These are phyloP conservation scores for Chrysocyon brachyurus DNA, from an alignment of 2,797 vertebrate species.

Conservation along the genomic window DNA sequence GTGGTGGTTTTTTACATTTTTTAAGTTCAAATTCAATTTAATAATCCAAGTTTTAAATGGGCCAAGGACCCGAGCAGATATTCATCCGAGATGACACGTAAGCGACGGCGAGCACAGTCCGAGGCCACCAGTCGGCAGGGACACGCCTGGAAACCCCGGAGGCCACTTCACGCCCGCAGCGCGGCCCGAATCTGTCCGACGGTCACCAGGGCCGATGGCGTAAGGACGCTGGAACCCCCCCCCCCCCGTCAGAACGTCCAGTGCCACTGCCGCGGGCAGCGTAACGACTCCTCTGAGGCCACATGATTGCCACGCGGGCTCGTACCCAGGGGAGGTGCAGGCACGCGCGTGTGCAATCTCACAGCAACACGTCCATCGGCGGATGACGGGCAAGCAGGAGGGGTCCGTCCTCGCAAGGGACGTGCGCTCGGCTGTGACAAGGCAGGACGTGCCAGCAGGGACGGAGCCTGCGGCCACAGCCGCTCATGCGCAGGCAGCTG, in stretches of 20 bases:
- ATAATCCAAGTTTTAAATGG: not conserved
- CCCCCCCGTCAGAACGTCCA: not conserved
- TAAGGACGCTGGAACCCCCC: no score
- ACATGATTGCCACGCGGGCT: no score
- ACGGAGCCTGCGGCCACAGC: not conserved
- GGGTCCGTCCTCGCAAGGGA: not conserved
- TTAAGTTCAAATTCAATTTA: no score
- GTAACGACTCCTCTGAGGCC: not conserved
- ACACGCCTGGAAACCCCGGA: not conserved
- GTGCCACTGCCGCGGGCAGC: not conserved
- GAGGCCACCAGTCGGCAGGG: no score
- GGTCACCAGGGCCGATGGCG: not conserved
- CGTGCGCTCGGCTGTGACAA: not conserved
- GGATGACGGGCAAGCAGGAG: not conserved
- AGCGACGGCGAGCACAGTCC: fast-evolving
- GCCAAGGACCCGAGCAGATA: not conserved
- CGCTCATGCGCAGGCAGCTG: not conserved
- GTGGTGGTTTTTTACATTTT: no score
- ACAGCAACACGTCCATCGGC: not conserved
- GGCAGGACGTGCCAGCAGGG: fast-evolving
- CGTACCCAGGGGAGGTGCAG: not conserved
- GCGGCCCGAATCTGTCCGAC: no score
- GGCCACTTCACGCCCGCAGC: not conserved
- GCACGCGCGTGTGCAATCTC: not conserved
- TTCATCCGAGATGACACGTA: not conserved